These are phyloP conservation scores for Eidolon dupreanum DNA, from an alignment of 2,797 vertebrate species.

Conservation along the genomic window DNA sequence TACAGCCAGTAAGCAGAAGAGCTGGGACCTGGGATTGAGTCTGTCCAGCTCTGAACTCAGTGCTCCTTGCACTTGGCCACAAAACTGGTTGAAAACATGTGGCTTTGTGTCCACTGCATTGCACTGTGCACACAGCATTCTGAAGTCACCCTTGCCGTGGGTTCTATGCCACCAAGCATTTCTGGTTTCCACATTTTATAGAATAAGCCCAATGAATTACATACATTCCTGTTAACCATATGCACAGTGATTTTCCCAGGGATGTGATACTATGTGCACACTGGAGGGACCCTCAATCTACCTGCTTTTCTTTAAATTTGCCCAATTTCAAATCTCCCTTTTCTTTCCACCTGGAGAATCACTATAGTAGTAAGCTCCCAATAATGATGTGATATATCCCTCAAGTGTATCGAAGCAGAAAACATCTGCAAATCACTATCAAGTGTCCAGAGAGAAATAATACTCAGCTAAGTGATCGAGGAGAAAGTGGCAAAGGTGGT, in stretches of 20 bases:
- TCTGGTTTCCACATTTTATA: not conserved
- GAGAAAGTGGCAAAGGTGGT: not conserved
- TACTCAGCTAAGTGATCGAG: not conserved
- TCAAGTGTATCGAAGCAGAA: not conserved
- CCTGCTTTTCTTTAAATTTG: not conserved
- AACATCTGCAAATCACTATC: not conserved
- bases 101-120: not conserved
- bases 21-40: too few species aligned
- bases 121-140: accelerated
- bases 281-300: not conserved
- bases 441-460: not conserved
- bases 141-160: accelerated
- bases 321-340: not conserved
- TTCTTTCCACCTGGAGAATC: not conserved
- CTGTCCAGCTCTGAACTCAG: not conserved
- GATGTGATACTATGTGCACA: not conserved
- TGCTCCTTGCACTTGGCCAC: not conserved
- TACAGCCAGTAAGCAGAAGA: not conserved
- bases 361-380: not conserved
- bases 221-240: not conserved
- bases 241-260: not conserved
- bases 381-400: not conserved
- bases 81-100: not conserved
- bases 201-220: not conserved
- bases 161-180: not conserved